phyloP scores from a whole-genome alignment of 2,113 vertebrate species.

The Psilopsiagon aymara region DNA sequence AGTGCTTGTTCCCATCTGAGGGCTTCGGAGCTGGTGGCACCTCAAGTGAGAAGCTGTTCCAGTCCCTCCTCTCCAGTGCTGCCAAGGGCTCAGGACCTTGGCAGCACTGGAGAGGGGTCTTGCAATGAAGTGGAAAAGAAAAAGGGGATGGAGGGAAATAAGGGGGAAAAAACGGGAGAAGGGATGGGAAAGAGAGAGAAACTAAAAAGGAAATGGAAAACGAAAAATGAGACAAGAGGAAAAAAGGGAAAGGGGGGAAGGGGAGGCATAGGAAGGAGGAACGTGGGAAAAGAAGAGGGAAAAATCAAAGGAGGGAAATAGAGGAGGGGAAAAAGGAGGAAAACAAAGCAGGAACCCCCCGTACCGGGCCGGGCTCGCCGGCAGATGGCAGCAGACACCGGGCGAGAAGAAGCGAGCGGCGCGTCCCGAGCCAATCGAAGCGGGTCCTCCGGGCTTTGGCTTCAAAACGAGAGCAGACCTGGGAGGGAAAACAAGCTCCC shows the following conservation, averaged over 20 bases:
- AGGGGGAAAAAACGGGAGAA: fast-evolving
- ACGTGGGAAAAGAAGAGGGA: not conserved
- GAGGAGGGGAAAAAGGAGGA: not conserved
- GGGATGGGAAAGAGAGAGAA: fast-evolving
- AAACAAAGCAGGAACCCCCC: not conserved
- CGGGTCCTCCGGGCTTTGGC: not conserved
- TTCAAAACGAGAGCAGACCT: not conserved
- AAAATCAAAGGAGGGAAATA: not conserved
- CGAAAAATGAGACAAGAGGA: not conserved
- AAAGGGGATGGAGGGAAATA: fast-evolving
- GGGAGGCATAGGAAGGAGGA: not conserved
- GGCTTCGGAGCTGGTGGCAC: not conserved
- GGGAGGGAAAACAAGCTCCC: not conserved
- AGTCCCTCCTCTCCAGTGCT: not conserved
- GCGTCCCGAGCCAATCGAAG: not conserved
- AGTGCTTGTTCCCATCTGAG: fast-evolving
- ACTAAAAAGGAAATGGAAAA: fast-evolving
- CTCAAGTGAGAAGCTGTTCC: not conserved
- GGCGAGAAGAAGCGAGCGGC: not conserved
- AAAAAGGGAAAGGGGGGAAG: too few species aligned
- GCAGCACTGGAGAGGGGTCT: too few species aligned
- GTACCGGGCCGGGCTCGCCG: not conserved
- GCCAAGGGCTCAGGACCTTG: not conserved
- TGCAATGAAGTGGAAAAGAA: too few species aligned
- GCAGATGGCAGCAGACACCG: constrained; percentile 39